These are phyloP conservation scores for Phrixothrix hirtus DNA, from an alignment of 2,888 invertebrate genomes.

Conservation along the genomic window DNA sequence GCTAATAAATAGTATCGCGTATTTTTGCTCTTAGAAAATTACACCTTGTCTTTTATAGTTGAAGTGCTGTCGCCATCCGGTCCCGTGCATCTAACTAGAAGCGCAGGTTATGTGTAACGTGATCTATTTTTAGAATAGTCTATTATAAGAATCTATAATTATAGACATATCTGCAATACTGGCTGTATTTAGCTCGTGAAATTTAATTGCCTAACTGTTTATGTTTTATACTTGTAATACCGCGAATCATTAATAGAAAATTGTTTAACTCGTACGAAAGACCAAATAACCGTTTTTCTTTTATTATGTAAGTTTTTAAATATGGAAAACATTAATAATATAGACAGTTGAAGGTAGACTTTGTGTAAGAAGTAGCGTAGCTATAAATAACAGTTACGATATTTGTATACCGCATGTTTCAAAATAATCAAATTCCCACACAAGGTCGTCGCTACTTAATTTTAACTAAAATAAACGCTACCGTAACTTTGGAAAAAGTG, in stretches of 20 bases:
- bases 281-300: no score
- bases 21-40: conserved; percentile 33
- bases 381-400: no score
- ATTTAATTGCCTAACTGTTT: conserved; percentile 32
- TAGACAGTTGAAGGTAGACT: no score
- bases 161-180: conserved; percentile 21
- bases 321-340: no score
- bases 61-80: conserved; percentile 34
- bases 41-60: conserved; percentile 30
- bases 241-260: background rate
- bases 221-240: conserved; percentile 4
- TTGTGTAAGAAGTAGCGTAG: no score
- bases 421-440: no score
- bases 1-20: conserved; percentile 29
- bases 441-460: no score
- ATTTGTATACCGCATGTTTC: no score
- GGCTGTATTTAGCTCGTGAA: conserved; percentile 27
- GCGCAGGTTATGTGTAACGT: conserved; percentile 30
- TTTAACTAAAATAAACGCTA: no score
- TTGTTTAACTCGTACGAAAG: no score
- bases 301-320: no score
- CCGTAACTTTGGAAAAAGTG: no score
- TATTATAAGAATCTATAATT: conserved; percentile 26
- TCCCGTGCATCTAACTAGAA: conserved; percentile 18
- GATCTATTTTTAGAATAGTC: conserved; percentile 31